phyloP scores from a whole-genome alignment of 1,140 invertebrate genomes.

The Lucilia cuprina region DNA sequence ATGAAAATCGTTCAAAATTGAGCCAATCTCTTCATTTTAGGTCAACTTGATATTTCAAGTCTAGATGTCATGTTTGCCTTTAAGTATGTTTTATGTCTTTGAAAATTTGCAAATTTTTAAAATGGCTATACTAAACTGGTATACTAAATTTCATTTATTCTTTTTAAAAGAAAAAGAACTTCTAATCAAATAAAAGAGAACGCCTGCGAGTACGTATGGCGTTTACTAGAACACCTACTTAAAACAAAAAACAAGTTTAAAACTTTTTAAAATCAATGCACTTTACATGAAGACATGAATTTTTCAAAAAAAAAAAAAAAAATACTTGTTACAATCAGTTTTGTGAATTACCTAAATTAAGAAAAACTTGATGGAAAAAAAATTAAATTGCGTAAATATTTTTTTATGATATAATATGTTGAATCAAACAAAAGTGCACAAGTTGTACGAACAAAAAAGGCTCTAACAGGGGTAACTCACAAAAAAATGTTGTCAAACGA shows the following conservation, averaged over 20 bases:
- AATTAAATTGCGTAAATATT: neutral
- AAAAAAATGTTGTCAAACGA: too few species aligned
- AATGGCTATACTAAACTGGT: too few species aligned
- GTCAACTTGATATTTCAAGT: too few species aligned
- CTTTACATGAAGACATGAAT: neutral
- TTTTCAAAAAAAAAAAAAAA: neutral
- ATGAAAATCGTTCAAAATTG: too few species aligned
- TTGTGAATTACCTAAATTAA: neutral
- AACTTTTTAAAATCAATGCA: neutral
- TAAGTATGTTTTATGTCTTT: too few species aligned
- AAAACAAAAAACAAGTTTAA: neutral
- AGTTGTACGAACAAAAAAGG: neutral
- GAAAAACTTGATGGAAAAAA: neutral
- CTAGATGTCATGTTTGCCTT: too few species aligned
- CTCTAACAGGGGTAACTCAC: too few species aligned
- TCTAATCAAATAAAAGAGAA: neutral
- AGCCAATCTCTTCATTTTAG: too few species aligned
- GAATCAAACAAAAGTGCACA: neutral
- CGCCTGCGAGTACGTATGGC: neutral
- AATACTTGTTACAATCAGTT: neutral
- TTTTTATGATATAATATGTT: neutral
- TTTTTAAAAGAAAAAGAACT: neutral
- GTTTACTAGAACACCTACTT: neutral
- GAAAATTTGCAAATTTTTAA: too few species aligned
- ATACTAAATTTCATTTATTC: too few species aligned